Percentiles rank a stretch among this genome's conserved stretches.
Conservation (phyloP, 1,140 invertebrate species). For the Trypoxylus dichotomus region DNA sequence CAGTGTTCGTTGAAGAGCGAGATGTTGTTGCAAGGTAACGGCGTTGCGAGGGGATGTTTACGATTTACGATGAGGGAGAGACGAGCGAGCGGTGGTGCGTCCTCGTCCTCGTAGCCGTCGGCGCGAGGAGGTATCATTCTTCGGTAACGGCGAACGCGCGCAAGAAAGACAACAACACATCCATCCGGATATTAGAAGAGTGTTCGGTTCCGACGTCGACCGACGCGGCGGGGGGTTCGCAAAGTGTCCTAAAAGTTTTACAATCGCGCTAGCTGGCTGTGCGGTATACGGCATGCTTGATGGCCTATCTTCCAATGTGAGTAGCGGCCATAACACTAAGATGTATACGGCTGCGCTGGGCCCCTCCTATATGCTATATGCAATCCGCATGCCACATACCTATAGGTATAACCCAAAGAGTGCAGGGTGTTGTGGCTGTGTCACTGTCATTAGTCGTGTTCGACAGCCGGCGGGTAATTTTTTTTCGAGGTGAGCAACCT, state of each 20-base stretch:
- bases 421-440: slow-evolving; percentile 53
- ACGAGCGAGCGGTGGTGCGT: slow-evolving; percentile 3
- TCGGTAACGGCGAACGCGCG: slow-evolving; percentile 39
- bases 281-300: slow-evolving; percentile 71
- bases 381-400: slow-evolving; percentile 55
- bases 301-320: slow-evolving; percentile 80
- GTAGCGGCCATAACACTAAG: slow-evolving; percentile 71
- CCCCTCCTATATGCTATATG: slow-evolving; percentile 55
- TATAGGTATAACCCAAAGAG: slow-evolving; percentile 44
- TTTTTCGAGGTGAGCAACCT: slow-evolving; percentile 47
- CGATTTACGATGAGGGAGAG: slow-evolving; percentile 20
- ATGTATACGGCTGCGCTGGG: slow-evolving; percentile 72
- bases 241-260: slow-evolving; percentile 70
- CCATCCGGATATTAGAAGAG: slow-evolving; percentile 53
- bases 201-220: slow-evolving; percentile 44
- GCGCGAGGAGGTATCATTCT: slow-evolving; percentile 40
- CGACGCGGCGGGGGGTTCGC: slow-evolving; percentile 52
- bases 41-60: slow-evolving; percentile 24
- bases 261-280: slow-evolving; percentile 62
- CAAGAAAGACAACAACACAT: slow-evolving; percentile 42
- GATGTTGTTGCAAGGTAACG: slow-evolving; percentile 24
- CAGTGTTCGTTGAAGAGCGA: slow-evolving; percentile 17
- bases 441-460: slow-evolving; percentile 55
- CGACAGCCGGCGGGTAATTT: slow-evolving; percentile 50
- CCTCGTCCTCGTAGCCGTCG: slow-evolving; percentile 4